Conservation (phyloP, 2,888 invertebrate genomes). For the Amblyjoppa fuscipennis region DNA sequence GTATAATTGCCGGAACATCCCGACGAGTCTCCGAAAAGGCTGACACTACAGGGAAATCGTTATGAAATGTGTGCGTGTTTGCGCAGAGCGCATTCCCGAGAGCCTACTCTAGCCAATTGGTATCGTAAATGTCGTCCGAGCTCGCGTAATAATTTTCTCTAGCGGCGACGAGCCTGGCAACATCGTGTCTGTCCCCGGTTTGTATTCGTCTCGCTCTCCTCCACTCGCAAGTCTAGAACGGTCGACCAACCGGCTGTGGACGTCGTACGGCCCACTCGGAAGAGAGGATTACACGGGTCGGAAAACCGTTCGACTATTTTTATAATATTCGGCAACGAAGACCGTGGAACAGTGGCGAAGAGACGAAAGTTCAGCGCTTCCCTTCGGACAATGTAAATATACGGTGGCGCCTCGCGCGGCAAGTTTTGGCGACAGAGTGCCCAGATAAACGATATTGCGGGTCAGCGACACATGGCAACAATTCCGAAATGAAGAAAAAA, state of each 20-base stretch:
- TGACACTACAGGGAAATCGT: slow-evolving; percentile 13
- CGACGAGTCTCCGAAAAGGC: slow-evolving; percentile 14
- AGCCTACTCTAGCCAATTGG: slow-evolving; percentile 45
- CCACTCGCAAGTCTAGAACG: slow-evolving; percentile 51
- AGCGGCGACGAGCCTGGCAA: slow-evolving; percentile 19
- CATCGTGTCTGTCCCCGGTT: slow-evolving; percentile 2
- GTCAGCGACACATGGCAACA: not conserved
- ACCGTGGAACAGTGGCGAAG: not conserved
- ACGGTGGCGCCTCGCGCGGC: not conserved
- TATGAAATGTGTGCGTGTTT: slow-evolving; percentile 7
- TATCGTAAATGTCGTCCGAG: slow-evolving; percentile 55
- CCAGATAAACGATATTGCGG: not conserved
- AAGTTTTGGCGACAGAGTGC: not conserved
- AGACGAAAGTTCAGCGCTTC: not conserved
- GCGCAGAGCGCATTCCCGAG: not conserved
- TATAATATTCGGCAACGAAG: slow-evolving; percentile 20
- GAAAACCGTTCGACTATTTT: slow-evolving; percentile 45
- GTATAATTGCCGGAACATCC: slow-evolving; percentile 32
- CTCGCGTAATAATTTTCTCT: slow-evolving; percentile 60
- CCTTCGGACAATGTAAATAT: not conserved
- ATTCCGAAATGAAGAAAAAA: not conserved
- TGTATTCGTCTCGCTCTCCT: slow-evolving; percentile 12
- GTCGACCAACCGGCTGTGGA: slow-evolving; percentile 38
- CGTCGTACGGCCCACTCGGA: slow-evolving; percentile 43
- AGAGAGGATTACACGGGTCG: slow-evolving; percentile 5